These are phyloP conservation scores for Thysanoteuthis rhombus DNA, from an alignment of 2,888 invertebrate species.

Conservation along the genomic window DNA sequence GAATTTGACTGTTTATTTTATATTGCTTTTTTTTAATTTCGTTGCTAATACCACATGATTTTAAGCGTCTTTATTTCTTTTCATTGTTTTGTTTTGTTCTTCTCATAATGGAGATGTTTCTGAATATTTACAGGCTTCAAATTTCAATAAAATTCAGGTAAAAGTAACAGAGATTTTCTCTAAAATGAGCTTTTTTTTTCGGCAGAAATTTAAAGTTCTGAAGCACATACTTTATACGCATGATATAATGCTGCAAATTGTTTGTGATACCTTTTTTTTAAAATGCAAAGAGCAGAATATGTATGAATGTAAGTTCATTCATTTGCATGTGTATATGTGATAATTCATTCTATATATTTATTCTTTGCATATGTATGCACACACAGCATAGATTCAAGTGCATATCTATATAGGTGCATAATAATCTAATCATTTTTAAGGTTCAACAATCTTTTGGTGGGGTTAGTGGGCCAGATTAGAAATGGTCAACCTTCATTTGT, in stretches of 20 bases:
- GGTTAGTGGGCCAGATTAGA: too few species aligned
- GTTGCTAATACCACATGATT: background rate
- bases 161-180: background rate
- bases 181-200: background rate
- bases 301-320: background rate
- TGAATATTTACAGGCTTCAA: background rate
- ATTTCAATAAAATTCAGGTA: background rate
- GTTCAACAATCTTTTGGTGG: too few species aligned
- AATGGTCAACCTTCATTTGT: too few species aligned
- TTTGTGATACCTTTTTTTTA: too few species aligned
- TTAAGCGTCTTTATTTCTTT: background rate
- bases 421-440: too few species aligned
- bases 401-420: too few species aligned
- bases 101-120: background rate
- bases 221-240: background rate
- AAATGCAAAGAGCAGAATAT: too few species aligned
- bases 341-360: too few species aligned
- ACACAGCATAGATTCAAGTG: too few species aligned
- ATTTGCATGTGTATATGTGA: too few species aligned
- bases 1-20: background rate
- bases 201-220: background rate
- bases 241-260: background rate
- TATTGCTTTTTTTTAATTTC: background rate
- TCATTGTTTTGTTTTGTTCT: background rate
- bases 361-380: too few species aligned